A percentile compares a stretch with the other conserved stretches of the same genome.
phyloP scores from a whole-genome alignment of 2,888 invertebrate species.

The Dicycla oo region DNA sequence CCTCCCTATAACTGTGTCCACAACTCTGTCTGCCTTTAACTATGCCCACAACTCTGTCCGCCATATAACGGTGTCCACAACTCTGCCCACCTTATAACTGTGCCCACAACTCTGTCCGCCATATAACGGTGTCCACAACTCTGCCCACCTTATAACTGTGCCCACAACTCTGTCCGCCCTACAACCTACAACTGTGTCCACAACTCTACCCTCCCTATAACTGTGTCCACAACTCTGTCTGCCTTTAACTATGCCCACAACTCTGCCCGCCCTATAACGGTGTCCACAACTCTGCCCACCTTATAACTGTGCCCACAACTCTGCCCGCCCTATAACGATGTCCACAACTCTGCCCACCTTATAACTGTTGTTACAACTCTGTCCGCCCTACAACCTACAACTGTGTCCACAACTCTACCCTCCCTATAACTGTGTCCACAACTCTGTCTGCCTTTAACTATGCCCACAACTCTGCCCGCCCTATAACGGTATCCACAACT shows the following conservation, averaged over 20 bases:
- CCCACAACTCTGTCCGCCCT: background rate
- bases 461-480: background rate
- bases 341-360: background rate
- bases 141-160: no score
- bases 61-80: background rate
- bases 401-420: background rate
- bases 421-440: background rate
- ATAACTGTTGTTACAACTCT: background rate
- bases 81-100: no score
- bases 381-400: no score
- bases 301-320: background rate
- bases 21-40: background rate
- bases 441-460: background rate
- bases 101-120: background rate
- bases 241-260: background rate
- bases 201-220: background rate
- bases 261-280: background rate
- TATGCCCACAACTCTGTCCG: background rate
- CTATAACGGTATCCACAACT: background rate
- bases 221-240: background rate
- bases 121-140: background rate
- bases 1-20: background rate
- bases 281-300: background rate
- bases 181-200: no score
- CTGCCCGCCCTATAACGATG: no score